phyloP scores from a whole-genome alignment of 2,888 invertebrate species.

The Eilema sororculum region DNA sequence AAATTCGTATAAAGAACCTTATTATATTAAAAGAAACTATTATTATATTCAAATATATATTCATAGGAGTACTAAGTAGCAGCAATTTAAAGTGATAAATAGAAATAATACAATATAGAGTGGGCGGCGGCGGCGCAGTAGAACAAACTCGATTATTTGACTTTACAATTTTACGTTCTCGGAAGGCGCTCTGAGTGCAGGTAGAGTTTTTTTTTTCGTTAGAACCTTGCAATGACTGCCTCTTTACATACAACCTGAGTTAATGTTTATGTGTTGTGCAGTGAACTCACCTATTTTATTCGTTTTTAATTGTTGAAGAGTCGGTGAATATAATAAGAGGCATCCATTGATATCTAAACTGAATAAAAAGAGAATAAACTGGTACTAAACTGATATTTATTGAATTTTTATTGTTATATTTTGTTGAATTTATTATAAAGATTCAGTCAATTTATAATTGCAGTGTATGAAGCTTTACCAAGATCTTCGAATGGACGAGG shows the following conservation, averaged over 20 bases:
- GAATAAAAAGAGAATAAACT: no score
- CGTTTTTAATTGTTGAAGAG: neutral
- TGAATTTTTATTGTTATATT: no score
- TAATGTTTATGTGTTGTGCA: slow-evolving; percentile 24
- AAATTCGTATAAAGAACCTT: no score
- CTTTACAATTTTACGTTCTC: slow-evolving; percentile 80
- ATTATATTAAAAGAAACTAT: neutral
- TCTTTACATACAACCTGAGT: slow-evolving; percentile 52
- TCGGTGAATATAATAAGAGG: neutral
- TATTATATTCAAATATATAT: slow-evolving; percentile 29
- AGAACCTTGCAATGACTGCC: slow-evolving; percentile 49
- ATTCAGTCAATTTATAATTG: neutral
- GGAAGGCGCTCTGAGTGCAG: slow-evolving; percentile 74
- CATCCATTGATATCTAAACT: neutral
- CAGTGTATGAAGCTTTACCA: no score
- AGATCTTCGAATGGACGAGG: no score
- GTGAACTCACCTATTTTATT: slow-evolving; percentile 1
- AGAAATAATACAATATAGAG: slow-evolving; percentile 55
- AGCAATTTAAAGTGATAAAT: slow-evolving; percentile 65
- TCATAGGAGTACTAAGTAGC: slow-evolving; percentile 53
- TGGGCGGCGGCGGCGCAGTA: slow-evolving; percentile 43
- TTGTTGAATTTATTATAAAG: neutral
- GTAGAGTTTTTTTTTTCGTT: slow-evolving; percentile 76
- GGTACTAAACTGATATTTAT: no score
- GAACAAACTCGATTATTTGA: slow-evolving; percentile 76